Evolutionary conservation across 2,797 vertebrate species (phyloP).

Genomic region (Meda fulgida): DNA sequence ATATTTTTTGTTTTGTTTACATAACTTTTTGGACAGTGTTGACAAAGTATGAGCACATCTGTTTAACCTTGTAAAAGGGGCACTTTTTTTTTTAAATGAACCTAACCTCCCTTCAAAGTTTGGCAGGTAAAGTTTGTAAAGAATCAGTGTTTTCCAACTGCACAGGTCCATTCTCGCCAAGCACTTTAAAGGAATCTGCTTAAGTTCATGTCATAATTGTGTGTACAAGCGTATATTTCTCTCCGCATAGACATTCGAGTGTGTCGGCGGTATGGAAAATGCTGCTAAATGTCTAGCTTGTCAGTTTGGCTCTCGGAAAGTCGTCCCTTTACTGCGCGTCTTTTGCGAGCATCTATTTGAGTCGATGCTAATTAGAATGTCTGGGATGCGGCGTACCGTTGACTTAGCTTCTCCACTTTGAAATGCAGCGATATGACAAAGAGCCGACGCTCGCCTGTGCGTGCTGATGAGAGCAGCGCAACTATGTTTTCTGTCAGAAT

Average conservation of each 20-base stretch:
- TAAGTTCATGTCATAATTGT: conserved; percentile 45
- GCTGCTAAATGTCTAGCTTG: conserved; percentile 63
- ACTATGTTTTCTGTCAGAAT: conserved; percentile 48
- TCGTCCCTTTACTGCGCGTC: conserved; percentile 51
- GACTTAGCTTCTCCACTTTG: conserved; percentile 52
- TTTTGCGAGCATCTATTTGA: conserved; percentile 56
- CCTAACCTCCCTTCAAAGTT: neutral
- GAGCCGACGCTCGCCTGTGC: conserved; percentile 6
- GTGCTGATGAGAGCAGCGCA: conserved; percentile 40
- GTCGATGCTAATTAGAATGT: conserved; percentile 52
- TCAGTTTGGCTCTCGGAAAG: conserved; percentile 56
- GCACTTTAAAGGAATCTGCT: neutral
- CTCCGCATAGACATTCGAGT: conserved; percentile 59
- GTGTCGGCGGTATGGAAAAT: conserved; percentile 54
- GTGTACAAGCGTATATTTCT: neutral
- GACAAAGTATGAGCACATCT: too few species aligned
- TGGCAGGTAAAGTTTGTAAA: neutral
- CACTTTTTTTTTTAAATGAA: neutral
- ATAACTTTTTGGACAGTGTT: neutral
- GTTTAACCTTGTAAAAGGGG: neutral
- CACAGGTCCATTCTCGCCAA: neutral
- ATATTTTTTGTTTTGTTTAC: neutral
- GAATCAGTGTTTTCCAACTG: neutral
- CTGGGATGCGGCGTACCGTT: conserved; percentile 42
- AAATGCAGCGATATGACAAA: conserved; percentile 50